These are phyloP conservation scores for Gonioctena quinquepunctata DNA, from an alignment of 1,140 invertebrate genomes.

Conservation along the genomic window DNA sequence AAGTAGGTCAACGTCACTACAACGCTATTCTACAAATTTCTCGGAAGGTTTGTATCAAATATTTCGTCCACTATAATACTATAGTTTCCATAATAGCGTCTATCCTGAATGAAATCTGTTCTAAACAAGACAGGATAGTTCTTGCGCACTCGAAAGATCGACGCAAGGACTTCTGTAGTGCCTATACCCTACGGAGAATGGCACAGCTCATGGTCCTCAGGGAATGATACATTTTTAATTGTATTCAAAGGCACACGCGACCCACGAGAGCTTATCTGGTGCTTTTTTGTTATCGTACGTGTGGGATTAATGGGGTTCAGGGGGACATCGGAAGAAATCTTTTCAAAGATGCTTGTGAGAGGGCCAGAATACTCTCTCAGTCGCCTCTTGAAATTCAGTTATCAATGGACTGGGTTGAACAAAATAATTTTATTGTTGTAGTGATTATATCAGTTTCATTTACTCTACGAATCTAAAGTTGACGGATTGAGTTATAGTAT, in stretches of 20 bases:
- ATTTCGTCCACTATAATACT: no score
- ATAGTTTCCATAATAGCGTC: no score
- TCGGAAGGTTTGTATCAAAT: no score
- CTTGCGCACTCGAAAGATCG: neutral
- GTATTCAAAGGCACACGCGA: conserved; percentile 11
- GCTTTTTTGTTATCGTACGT: conserved; percentile 2
- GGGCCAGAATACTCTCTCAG: no score
- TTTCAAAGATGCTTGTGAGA: neutral
- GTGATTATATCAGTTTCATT: no score
- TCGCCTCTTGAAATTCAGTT: no score
- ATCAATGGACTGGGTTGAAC: no score
- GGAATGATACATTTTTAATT: conserved; percentile 13
- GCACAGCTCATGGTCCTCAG: neutral
- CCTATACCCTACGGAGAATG: neutral
- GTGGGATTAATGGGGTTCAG: conserved; percentile 11
- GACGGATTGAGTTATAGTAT: no score
- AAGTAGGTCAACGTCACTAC: no score
- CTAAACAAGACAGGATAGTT: neutral
- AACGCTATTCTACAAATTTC: no score
- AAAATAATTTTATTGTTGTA: no score
- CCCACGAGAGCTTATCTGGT: neutral
- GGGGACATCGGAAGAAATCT: neutral
- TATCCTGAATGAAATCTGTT: neutral
- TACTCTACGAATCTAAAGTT: no score
- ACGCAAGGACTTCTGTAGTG: neutral